These are phyloP conservation scores for Hippocampus guttulatus DNA, from an alignment of 2,113 vertebrate genomes.

Conservation along the genomic window DNA sequence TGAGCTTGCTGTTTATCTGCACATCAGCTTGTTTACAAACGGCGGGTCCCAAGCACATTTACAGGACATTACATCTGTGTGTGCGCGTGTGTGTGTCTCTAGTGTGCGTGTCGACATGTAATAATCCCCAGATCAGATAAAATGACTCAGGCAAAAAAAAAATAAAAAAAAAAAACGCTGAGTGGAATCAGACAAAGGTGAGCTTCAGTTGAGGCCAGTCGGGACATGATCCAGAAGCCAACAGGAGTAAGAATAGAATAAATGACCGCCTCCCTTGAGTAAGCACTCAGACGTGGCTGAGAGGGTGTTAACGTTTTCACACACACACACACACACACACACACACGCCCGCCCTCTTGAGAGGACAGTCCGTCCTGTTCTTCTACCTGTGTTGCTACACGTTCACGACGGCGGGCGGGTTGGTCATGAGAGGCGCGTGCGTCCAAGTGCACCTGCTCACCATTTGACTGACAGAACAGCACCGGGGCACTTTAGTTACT, in stretches of 20 bases:
- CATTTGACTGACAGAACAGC: neutral
- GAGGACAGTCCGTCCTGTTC: slow-evolving; percentile 35
- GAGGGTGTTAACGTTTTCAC: slow-evolving; percentile 25
- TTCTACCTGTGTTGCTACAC: slow-evolving; percentile 3
- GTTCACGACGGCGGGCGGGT: neutral
- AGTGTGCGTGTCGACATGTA: slow-evolving; percentile 33
- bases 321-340: slow-evolving; percentile 3
- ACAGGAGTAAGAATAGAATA: neutral
- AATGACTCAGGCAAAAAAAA: slow-evolving; percentile 16
- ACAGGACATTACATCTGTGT: slow-evolving; percentile 27
- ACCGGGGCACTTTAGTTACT: slow-evolving; percentile 1
- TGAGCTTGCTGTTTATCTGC: slow-evolving; percentile 35
- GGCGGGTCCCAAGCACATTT: slow-evolving; percentile 22
- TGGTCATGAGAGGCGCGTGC: neutral
- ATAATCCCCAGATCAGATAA: slow-evolving; percentile 21
- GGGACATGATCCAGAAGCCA: neutral
- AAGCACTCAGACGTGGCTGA: slow-evolving; percentile 14
- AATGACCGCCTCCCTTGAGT: neutral
- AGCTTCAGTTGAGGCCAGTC: neutral
- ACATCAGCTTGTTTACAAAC: slow-evolving; percentile 37
- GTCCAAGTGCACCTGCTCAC: neutral
- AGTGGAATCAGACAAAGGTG: neutral
- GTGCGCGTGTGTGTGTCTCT: neutral
- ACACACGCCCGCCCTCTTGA: neutral
- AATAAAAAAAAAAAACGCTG: neutral